Percentiles rank a stretch among this genome's conserved stretches.
Evolutionary conservation across 2,113 vertebrate genomes (phyloP).

Genomic region (Mus spicilegus): DNA sequence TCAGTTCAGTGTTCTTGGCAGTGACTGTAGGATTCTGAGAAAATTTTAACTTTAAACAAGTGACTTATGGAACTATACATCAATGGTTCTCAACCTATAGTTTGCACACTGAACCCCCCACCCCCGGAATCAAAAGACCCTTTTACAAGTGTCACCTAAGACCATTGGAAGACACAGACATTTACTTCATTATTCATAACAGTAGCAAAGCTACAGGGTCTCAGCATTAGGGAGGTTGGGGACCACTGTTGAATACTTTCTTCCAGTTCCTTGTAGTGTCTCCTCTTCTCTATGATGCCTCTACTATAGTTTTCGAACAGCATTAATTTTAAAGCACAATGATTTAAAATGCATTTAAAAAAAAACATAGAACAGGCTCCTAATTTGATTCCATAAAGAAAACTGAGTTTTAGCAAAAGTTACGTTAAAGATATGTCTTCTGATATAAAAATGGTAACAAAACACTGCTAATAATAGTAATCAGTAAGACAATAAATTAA

Average conservation of each 20-base stretch:
- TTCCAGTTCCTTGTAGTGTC: background rate
- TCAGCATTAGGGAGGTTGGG: too few relatives aligned
- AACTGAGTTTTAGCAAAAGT: background rate
- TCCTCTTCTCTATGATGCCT: background rate
- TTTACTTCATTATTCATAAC: too few relatives aligned
- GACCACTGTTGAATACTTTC: background rate
- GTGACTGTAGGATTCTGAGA: background rate
- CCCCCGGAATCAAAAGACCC: background rate
- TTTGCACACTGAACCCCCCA: background rate
- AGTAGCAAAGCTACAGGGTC: too few relatives aligned
- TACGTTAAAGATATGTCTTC: background rate
- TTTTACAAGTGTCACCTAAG: background rate
- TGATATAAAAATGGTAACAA: background rate
- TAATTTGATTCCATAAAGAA: background rate
- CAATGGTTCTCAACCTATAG: background rate
- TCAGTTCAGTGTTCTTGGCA: background rate
- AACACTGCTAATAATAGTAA: background rate
- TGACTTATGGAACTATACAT: background rate
- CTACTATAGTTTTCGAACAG: background rate
- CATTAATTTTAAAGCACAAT: background rate
- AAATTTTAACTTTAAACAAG: background rate
- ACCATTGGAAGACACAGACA: background rate
- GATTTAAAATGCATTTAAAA: background rate
- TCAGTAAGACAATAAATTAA: background rate
- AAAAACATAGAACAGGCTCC: background rate